Evolutionary conservation across 2,888 invertebrate species (phyloP), one percentile per base, ranked within the genome.

Genomic region (Caenorhabditis uteleia): DNA sequence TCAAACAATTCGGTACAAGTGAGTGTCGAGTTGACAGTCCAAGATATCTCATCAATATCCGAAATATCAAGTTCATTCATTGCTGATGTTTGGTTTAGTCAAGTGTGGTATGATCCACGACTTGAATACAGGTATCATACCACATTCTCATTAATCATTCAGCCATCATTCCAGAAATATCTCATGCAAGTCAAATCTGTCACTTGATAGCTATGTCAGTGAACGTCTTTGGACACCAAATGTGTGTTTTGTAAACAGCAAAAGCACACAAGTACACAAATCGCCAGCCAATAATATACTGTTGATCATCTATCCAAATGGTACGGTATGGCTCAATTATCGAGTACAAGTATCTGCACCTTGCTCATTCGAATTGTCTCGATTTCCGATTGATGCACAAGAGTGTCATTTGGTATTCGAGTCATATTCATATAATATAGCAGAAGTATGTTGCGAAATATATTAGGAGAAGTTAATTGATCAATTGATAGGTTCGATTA

Each of bases 251-350:
- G 77, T 79, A 42, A 83, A 82, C 68, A 75, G 75, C 46, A 82
- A 82, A 47, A 71, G 77, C 48, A 78, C 81, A 10, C 74, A 80
- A 56, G 78, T 81, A 1, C 82, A 82, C 68, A 68, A 66, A 47
- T 74, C 73, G 2, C 82, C 82, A 4, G 76, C 78, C 38, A 67
- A 70, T 43, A 82, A 82, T 59, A 74, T 82, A 7, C 70, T 82
- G 25, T 62, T 82, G 8, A 80, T 82, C 42, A 79, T 82, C 46
- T 82, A 78, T 61, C 80, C 82, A 7, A 82, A 82, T 62, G 82
- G 80, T 75, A 80, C 80, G 6, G 78, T 77, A 3, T 81, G 82
- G 82, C 62, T 82, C 20, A 82, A 82, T 64, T 82, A 82, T 53
- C 73, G 82, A 20, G 80, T 82, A 8, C 74, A 80, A 42, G 82